These are phyloP conservation scores for Zaprionus ornatus DNA, from an alignment of 1,140 invertebrate genomes.

Conservation along the genomic window DNA sequence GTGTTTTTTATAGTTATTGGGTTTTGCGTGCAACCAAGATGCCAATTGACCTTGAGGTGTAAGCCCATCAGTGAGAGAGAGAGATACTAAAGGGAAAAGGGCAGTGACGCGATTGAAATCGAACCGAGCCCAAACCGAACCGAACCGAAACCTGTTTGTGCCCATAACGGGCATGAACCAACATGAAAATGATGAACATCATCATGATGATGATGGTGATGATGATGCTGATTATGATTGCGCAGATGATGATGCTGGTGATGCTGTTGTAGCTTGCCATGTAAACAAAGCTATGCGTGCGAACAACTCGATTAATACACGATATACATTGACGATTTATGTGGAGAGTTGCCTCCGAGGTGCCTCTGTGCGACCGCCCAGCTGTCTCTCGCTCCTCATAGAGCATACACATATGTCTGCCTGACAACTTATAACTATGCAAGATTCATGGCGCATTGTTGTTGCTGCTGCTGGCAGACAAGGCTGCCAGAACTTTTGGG, in stretches of 20 bases:
- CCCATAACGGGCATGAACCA: constrained; percentile 42
- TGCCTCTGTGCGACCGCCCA: constrained; percentile 34
- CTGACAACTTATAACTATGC: constrained; percentile 60
- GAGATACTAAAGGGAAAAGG: constrained; percentile 6
- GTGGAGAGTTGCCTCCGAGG: background rate
- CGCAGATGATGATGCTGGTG: constrained; percentile 16
- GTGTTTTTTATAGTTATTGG: constrained; percentile 34
- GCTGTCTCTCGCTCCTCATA: constrained; percentile 20
- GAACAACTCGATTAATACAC: constrained; percentile 74
- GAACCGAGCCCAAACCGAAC: background rate
- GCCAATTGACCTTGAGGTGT: constrained; percentile 65
- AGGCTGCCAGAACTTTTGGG: constrained; percentile 54
- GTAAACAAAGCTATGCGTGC: constrained; percentile 71
- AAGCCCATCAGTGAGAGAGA: constrained; percentile 24
- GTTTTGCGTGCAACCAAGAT: constrained; percentile 41
- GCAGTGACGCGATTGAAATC: constrained; percentile 30
- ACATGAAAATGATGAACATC: constrained; percentile 15
- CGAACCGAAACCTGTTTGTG: constrained; percentile 42
- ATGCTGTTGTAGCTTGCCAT: constrained; percentile 47
- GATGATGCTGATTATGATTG: constrained; percentile 4
- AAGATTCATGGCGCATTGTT: constrained; percentile 71
- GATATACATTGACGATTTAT: background rate
- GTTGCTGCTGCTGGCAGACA: constrained; percentile 10
- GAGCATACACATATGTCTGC: background rate
- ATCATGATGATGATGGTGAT: constrained; percentile 21